Conservation (phyloP, 1,140 invertebrate genomes). For the Aphelinus atriplicis region DNA sequence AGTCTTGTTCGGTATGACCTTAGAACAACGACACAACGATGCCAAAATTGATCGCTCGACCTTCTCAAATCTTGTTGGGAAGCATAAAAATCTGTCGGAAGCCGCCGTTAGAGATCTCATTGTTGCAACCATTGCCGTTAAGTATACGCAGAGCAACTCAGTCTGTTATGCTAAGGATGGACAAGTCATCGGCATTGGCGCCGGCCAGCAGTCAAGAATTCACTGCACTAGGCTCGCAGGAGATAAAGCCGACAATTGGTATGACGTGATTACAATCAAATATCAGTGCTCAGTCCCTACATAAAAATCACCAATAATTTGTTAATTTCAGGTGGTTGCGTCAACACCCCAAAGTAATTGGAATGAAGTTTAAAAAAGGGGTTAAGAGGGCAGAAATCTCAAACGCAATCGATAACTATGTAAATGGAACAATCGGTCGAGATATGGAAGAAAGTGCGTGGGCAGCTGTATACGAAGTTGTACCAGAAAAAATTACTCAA, state of each 20-base stretch:
- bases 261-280: background rate
- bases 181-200: constrained; percentile 96
- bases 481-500: constrained; percentile 75
- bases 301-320: constrained; percentile 5
- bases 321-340: constrained; percentile 80
- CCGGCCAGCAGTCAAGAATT: constrained; percentile 97
- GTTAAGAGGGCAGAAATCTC: constrained; percentile 93
- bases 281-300: constrained; percentile 18
- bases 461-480: constrained; percentile 78
- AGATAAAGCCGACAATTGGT: constrained; percentile 97
- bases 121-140: constrained; percentile 95
- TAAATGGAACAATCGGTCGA: constrained; percentile 87
- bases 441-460: constrained; percentile 74
- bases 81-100: constrained; percentile 76
- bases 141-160: constrained; percentile 98
- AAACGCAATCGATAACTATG: constrained; percentile 96
- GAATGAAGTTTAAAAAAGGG: constrained; percentile 89
- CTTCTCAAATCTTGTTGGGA: constrained; percentile 87
- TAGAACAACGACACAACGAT: constrained; percentile 94
- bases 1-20: constrained; percentile 88
- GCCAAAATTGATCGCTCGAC: constrained; percentile 81
- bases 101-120: constrained; percentile 88
- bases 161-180: constrained; percentile 93
- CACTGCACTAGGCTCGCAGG: constrained; percentile 97
- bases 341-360: constrained; percentile 87